Evolutionary conservation across 2,888 invertebrate species (phyloP).

Genomic region (Lepidocyrtoides sp.): DNA sequence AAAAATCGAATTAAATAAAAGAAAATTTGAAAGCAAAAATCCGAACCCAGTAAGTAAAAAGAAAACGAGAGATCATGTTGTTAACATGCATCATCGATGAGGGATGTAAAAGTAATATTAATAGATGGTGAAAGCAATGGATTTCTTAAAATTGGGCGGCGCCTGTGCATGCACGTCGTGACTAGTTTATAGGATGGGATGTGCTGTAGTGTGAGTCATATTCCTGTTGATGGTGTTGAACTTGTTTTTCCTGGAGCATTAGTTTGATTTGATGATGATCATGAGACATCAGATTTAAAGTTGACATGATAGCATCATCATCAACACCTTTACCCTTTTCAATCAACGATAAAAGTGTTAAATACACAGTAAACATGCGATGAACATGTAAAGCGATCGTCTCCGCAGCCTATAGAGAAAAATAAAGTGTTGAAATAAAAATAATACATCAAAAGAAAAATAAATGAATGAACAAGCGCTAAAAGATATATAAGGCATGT

Average conservation of each 20-base stretch:
- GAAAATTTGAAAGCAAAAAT: not conserved
- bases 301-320: conserved; percentile 3
- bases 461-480: no score
- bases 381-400: conserved; percentile 92
- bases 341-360: conserved; percentile 87
- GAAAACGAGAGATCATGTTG: not conserved
- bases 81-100: not conserved
- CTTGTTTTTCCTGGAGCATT: conserved; percentile 9
- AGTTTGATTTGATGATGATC: conserved; percentile 30
- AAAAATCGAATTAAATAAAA: not conserved
- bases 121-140: not conserved
- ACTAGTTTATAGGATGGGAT: not conserved
- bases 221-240: not conserved
- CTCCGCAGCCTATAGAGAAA: conserved; percentile 89
- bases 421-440: conserved; percentile 14
- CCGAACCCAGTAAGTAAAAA: not conserved
- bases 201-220: not conserved
- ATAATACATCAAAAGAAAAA: no score
- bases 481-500: no score
- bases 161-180: not conserved
- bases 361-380: conserved; percentile 93
- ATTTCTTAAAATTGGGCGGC: not conserved
- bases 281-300: not conserved
- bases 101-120: not conserved
- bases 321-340: conserved; percentile 42